Evolutionary conservation across 2,797 vertebrate species (phyloP).

Genomic region (Galago senegalensis): DNA sequence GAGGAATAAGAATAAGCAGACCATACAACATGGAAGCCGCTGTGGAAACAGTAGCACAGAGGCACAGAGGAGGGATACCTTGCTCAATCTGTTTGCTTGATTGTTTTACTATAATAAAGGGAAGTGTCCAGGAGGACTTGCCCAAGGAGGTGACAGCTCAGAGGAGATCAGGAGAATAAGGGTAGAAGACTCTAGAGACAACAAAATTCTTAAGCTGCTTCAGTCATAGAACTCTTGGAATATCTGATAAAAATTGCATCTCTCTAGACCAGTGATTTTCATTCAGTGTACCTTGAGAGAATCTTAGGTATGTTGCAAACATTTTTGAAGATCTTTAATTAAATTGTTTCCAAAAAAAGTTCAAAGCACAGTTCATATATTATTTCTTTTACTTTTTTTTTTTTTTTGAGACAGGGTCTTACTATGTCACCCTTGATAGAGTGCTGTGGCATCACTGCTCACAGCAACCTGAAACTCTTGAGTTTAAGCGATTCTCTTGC

Average conservation of each 20-base stretch:
- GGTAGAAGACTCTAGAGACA: neutral
- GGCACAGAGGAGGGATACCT: neutral
- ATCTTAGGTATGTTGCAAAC: too few relatives aligned
- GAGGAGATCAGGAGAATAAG: neutral
- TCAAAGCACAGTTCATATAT: too few relatives aligned
- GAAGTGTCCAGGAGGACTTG: conserved; percentile 13
- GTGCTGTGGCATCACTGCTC: too few relatives aligned
- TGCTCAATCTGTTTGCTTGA: neutral
- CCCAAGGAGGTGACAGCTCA: neutral
- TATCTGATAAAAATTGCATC: neutral
- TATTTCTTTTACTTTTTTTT: too few relatives aligned
- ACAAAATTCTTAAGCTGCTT: neutral
- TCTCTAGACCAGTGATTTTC: neutral
- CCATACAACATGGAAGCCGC: neutral
- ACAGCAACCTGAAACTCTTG: too few relatives aligned
- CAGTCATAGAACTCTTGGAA: neutral
- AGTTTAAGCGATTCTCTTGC: too few relatives aligned
- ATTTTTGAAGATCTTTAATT: too few relatives aligned
- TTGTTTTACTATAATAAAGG: neutral
- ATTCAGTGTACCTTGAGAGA: too few relatives aligned
- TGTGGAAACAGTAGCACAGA: neutral
- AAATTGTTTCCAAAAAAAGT: too few relatives aligned
- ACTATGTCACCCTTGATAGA: too few relatives aligned
- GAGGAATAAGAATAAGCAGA: neutral
- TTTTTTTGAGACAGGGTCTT: too few relatives aligned